phyloP scores from a whole-genome alignment of 2,113 vertebrate species.

The Engystomops pustulosus region DNA sequence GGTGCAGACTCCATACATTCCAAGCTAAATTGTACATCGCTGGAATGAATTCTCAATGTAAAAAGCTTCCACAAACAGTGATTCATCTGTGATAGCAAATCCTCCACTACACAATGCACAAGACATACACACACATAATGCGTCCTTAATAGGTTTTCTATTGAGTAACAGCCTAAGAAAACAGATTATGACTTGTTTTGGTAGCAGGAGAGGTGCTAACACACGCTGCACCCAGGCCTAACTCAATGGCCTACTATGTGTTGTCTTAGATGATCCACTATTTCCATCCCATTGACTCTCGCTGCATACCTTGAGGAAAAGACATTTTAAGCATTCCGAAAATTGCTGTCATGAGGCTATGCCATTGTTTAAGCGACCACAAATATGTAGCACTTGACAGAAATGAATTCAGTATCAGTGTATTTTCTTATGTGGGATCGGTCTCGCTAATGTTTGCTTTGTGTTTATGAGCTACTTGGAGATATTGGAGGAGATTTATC shows the following conservation, averaged over 20 bases:
- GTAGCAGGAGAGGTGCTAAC: not conserved
- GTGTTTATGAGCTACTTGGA: not conserved
- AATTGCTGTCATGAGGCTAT: conserved; percentile 8
- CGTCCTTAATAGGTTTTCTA: not conserved
- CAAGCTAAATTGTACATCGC: not conserved
- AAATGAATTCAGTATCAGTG: conserved; percentile 18
- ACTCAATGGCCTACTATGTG: not conserved
- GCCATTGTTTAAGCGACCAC: conserved; percentile 43
- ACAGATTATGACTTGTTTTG: conserved; percentile 24
- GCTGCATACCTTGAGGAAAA: conserved; percentile 9
- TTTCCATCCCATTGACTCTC: conserved; percentile 14
- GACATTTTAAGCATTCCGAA: conserved; percentile 45
- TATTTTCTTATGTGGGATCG: not conserved
- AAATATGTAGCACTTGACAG: conserved; percentile 44
- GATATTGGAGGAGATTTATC: not conserved
- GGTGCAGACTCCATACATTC: not conserved
- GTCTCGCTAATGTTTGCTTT: conserved; percentile 23
- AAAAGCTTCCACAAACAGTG: not conserved
- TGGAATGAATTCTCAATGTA: not conserved
- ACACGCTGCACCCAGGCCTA: not conserved
- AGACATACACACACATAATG: not conserved
- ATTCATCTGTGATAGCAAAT: conserved; percentile 2
- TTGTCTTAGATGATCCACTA: not conserved
- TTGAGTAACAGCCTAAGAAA: not conserved
- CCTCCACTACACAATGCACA: not conserved